Conservation (phyloP, 2,888 invertebrate species). For the Oxystoma pomonae region DNA sequence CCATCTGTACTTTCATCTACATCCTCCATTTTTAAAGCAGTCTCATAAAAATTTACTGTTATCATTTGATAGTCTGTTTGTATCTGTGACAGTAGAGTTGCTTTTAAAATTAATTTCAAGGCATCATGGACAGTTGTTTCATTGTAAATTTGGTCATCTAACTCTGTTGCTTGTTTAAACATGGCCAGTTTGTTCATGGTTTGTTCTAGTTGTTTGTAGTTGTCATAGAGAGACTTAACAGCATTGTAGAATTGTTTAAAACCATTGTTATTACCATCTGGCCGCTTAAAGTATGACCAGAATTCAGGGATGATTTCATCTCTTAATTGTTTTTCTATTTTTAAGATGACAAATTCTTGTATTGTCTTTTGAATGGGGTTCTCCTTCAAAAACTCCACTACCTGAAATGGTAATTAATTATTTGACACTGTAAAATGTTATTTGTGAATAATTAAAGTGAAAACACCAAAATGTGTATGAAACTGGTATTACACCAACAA, state of each 20-base stretch:
- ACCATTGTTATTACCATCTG: constrained; percentile 54
- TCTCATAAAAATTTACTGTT: constrained; percentile 71
- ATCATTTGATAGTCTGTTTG: constrained; percentile 66
- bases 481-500: too few species aligned
- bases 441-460: too few species aligned
- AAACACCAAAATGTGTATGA: too few species aligned
- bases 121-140: constrained; percentile 53
- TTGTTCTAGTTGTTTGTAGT: constrained; percentile 53
- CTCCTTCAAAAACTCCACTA: constrained; percentile 39
- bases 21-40: constrained; percentile 58
- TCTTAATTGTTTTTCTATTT: constrained; percentile 58
- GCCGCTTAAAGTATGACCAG: constrained; percentile 60
- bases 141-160: constrained; percentile 52
- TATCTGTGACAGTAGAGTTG: constrained; percentile 65
- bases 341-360: constrained; percentile 47
- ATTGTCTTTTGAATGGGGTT: constrained; percentile 40
- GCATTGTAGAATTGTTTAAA: constrained; percentile 64
- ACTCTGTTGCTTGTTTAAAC: constrained; percentile 49
- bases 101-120: constrained; percentile 62
- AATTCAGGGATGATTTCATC: constrained; percentile 60
- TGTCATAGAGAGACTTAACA: constrained; percentile 60
- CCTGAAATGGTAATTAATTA: too few species aligned
- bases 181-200: constrained; percentile 55
- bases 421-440: too few species aligned
- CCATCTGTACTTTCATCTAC: constrained; percentile 41